Percentiles rank a stretch among this genome's conserved stretches.
Evolutionary conservation across 2,888 invertebrate genomes (phyloP).

Genomic region (Argyresthia goedartella): DNA sequence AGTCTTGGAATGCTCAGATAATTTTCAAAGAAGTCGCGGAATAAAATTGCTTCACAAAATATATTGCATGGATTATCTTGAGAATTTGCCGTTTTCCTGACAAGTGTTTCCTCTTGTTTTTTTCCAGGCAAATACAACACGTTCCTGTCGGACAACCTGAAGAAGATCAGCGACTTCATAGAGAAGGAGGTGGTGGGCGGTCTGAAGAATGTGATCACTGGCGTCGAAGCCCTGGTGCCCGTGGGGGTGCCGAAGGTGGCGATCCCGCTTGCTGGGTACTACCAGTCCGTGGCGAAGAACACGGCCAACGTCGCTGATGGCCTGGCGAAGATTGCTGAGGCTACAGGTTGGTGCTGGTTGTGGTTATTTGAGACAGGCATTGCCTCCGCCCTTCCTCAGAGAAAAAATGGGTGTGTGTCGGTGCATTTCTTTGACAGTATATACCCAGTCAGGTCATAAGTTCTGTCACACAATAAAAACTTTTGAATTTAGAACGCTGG

Average conservation of each 20-base stretch:
- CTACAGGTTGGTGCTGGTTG: constrained; percentile 49
- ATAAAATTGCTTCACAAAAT: no score
- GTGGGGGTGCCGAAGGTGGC: constrained; percentile 21
- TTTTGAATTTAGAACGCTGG: no score
- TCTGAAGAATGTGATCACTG: constrained; percentile 35
- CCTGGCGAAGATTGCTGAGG: constrained; percentile 71
- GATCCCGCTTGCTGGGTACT: constrained; percentile 44
- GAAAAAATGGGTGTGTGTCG: no score
- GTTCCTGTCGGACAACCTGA: constrained; percentile 37
- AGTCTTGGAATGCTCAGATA: no score
- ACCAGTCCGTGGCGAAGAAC: constrained; percentile 40
- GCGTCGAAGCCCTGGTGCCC: constrained; percentile 40
- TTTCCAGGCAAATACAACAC: constrained; percentile 44
- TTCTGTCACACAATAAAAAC: no score
- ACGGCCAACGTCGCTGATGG: constrained; percentile 45
- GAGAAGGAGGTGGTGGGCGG: constrained; percentile 53
- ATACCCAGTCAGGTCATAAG: no score
- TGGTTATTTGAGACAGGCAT: neutral
- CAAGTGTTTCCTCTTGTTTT: neutral
- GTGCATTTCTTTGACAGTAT: no score
- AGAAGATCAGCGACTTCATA: constrained; percentile 44
- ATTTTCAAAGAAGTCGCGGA: no score
- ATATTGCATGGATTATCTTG: no score
- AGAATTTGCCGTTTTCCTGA: no score
- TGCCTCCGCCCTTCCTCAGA: no score